Evolutionary conservation across 92 coral and sea anemone species (phyloP).

Genomic region (Diadumene lineata): DNA sequence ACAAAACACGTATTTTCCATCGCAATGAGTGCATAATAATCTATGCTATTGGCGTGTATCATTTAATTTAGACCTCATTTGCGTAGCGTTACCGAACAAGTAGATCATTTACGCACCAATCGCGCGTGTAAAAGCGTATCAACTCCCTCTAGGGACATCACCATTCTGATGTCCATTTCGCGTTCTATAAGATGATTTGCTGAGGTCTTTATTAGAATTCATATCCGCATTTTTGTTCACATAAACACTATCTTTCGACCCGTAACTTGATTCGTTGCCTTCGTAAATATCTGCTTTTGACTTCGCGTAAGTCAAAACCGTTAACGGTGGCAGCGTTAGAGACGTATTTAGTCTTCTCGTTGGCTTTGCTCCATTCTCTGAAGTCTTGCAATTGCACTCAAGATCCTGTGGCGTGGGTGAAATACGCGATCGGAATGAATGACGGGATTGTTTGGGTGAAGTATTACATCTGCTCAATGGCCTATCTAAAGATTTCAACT

Average conservation of each 20-base stretch:
- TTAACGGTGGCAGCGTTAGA: constrained; percentile 23
- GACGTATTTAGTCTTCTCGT: constrained; percentile 4
- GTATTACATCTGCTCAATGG: not conserved
- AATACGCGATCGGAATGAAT: constrained; percentile 47
- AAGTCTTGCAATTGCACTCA: not conserved
- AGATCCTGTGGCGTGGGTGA: constrained; percentile 28
- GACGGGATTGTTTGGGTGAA: constrained; percentile 34
- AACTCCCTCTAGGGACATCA: constrained; percentile 12
- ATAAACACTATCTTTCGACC: not conserved
- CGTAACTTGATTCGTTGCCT: not conserved
- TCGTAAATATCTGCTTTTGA: not conserved
- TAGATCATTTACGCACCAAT: no score
- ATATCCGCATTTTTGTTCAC: not conserved
- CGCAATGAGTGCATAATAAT: not conserved
- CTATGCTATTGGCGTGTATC: no score
- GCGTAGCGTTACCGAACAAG: no score
- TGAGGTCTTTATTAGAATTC: not conserved
- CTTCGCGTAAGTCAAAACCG: not conserved
- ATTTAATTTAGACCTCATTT: no score
- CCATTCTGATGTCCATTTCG: constrained; percentile 27
- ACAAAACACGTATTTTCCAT: not conserved
- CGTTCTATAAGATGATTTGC: constrained; percentile 6
- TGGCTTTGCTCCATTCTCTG: not conserved
- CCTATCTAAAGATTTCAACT: constrained; percentile 20
- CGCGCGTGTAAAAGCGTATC: no score